These are phyloP conservation scores for Saxidomus purpurata DNA, from an alignment of 1,140 invertebrate genomes.

Conservation along the genomic window DNA sequence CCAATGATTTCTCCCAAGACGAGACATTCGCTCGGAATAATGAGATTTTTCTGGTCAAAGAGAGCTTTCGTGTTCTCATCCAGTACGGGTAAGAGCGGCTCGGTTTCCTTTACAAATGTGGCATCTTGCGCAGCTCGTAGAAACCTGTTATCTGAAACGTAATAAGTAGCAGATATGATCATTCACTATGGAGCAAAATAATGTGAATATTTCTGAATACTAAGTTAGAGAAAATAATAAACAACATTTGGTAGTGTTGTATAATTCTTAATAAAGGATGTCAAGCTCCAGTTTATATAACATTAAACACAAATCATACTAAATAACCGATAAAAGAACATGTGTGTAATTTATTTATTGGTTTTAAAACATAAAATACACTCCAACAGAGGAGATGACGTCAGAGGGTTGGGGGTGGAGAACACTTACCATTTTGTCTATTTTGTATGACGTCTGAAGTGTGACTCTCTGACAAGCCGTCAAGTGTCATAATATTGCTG, in stretches of 20 bases:
- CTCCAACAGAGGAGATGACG: too few relatives aligned
- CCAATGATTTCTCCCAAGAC: conserved; percentile 47
- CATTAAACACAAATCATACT: not conserved
- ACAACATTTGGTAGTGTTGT: too few relatives aligned
- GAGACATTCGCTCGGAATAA: not conserved
- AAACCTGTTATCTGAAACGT: not conserved
- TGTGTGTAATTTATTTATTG: too few relatives aligned
- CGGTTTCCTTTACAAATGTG: not conserved
- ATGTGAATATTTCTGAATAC: too few relatives aligned
- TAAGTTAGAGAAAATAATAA: too few relatives aligned
- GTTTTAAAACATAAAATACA: too few relatives aligned
- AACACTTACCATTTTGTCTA: conserved; percentile 27
- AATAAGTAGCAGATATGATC: too few relatives aligned
- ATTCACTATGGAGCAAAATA: too few relatives aligned
- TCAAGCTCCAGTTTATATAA: not conserved
- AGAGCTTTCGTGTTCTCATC: not conserved
- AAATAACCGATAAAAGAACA: too few relatives aligned
- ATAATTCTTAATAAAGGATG: too few relatives aligned
- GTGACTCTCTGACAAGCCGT: conserved; percentile 27
- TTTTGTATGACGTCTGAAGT: conserved; percentile 28
- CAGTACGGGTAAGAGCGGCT: not conserved
- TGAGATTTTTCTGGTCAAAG: not conserved
- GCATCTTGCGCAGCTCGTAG: not conserved
- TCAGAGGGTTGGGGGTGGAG: not conserved
- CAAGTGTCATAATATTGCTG: not conserved